Evolutionary conservation across 92 coral and sea anemone species (phyloP), one percentile per base, ranked within the genome.

Genomic region (Epizoanthus illoricatus): DNA sequence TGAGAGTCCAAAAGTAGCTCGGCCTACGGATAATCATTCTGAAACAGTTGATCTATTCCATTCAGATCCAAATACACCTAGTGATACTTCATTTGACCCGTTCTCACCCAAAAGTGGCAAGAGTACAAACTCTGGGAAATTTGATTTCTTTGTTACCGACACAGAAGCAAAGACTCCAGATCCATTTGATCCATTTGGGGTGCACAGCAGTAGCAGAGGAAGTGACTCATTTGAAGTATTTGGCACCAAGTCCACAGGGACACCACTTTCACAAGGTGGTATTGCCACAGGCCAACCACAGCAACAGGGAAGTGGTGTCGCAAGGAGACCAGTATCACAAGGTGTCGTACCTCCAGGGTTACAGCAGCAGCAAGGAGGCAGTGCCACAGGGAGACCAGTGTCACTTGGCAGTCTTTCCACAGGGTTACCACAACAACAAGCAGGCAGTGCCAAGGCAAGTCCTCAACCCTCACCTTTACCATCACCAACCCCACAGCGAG

Each of bases 41-140:
- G 83, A 80, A 4, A 80, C 88, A 13, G 85, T 87, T 86, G 94
- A 88, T 36, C 89, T 85, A 5, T 90, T 92, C 47, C 71, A 68
- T 59, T 76, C 87, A 10, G 67, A 72, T n/a, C 76, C 39, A 15
- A 64, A 49, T 43, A 49, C 23, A n/a, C 7, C 81, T 10, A 76
- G 81, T 33, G 76, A 73, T 18, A 81, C 67, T 3, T 18, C 69
- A 0, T 87, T 90, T 65, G 91, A 85, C 69, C 89, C 83, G 7
- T 91, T 91, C 49, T 79, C 72, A 5, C 23, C 83, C 24, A 21
- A 81, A 39, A 47, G 33, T 21, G 20, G 47, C 54, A 85, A 61
- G 54, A 16, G 58, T 81, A 17, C 83, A 33, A 6, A 39, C 20
- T 73, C 87, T 41, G 84, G 39, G 65, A 23, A 55, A 49, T 75